Percentiles rank a stretch among this genome's conserved stretches.
Evolutionary conservation across 2,888 invertebrate genomes (phyloP).

Genomic region (Agrochola lota): DNA sequence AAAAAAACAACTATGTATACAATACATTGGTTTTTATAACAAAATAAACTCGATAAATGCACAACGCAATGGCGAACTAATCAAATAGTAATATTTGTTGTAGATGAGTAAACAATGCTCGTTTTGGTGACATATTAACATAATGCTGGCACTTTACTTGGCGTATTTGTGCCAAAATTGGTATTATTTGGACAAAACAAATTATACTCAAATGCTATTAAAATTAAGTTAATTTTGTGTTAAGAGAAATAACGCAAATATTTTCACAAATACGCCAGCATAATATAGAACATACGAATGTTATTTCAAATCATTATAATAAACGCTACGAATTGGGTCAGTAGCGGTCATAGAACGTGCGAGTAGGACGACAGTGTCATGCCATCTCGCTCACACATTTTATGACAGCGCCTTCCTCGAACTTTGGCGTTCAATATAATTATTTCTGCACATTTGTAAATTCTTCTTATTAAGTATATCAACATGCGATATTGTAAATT

Average conservation of each 20-base stretch:
- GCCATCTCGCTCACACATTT: constrained; percentile 9
- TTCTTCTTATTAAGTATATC: constrained; percentile 24
- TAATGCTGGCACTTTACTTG: background rate
- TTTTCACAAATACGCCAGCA: constrained; percentile 9
- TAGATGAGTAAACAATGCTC: constrained; percentile 35
- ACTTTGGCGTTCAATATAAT: background rate
- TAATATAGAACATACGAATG: constrained; percentile 22
- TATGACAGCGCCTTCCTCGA: background rate
- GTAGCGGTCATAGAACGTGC: background rate
- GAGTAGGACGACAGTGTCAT: background rate
- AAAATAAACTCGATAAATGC: constrained; percentile 65
- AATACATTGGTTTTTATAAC: constrained; percentile 50
- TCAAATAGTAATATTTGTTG: constrained; percentile 37
- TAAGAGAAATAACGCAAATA: background rate
- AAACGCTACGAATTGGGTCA: background rate
- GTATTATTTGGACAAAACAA: background rate
- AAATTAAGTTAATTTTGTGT: background rate
- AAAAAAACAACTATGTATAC: constrained; percentile 51
- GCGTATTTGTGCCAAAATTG: constrained; percentile 1
- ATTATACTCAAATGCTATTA: fast-evolving
- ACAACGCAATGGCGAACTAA: constrained; percentile 62
- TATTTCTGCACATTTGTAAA: constrained; percentile 12
- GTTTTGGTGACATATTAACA: constrained; percentile 1
- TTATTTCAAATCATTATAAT: background rate
- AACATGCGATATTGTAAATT: constrained; percentile 8